These are phyloP conservation scores for Oscheius sp. DNA, from an alignment of 2,888 invertebrate genomes.

Conservation along the genomic window DNA sequence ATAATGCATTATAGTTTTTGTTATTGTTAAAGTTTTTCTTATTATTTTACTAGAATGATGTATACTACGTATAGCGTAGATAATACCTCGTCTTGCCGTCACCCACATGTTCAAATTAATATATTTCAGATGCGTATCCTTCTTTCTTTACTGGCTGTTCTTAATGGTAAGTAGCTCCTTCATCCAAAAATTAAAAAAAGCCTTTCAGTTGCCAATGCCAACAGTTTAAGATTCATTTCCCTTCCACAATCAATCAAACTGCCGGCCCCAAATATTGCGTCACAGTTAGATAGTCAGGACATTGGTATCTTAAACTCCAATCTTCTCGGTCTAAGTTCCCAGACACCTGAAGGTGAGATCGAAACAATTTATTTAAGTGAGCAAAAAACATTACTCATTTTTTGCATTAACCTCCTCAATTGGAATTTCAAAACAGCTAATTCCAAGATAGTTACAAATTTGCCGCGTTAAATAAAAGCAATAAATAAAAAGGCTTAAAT, in stretches of 20 bases:
- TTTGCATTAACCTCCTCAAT: conserved; percentile 1
- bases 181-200: not conserved
- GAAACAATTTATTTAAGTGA: too few relatives aligned
- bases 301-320: conserved; percentile 44
- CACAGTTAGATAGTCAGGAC: conserved; percentile 33
- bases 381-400: not conserved
- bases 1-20: not conserved
- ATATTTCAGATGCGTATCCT: conserved; percentile 14
- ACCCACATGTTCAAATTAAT: too few relatives aligned
- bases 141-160: conserved; percentile 22
- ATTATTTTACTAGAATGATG: not conserved
- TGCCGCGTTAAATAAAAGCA: conserved; percentile 71
- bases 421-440: conserved; percentile 71
- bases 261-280: conserved; percentile 32
- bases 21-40: not conserved
- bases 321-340: conserved; percentile 45
- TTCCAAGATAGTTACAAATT: conserved; percentile 72
- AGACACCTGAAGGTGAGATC: conserved; percentile 35
- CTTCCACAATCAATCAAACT: conserved; percentile 40
- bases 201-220: conserved; percentile 29
- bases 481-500: conserved; percentile 71
- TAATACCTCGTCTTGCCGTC: too few relatives aligned
- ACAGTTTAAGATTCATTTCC: conserved; percentile 38
- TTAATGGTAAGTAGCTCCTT: conserved; percentile 23
- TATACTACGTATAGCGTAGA: too few relatives aligned